Conservation (phyloP, 2,888 invertebrate genomes). For the Teleogryllus oceanicus region DNA sequence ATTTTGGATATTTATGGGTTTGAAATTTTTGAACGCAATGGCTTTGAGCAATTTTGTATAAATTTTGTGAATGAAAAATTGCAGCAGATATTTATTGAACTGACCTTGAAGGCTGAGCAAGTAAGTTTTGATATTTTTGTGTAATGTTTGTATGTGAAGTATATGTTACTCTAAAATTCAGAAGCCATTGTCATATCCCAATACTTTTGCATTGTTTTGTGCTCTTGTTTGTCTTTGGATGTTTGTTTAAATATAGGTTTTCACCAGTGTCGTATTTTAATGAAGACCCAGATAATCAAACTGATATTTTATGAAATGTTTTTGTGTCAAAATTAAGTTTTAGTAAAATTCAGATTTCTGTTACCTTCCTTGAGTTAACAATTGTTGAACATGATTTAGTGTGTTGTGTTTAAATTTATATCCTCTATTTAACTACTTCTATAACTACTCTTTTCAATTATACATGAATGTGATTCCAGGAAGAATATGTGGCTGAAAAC, state of each 20-base stretch:
- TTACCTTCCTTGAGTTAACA: neutral
- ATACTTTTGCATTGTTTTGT: too few species aligned
- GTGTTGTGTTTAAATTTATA: too few species aligned
- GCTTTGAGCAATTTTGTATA: slow-evolving; percentile 98
- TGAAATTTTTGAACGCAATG: slow-evolving; percentile 95
- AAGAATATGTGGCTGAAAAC: slow-evolving; percentile 64
- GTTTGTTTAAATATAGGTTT: too few species aligned
- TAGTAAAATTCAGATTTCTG: neutral
- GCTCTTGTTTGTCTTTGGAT: too few species aligned
- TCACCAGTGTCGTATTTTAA: too few species aligned
- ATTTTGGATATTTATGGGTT: slow-evolving; percentile 98
- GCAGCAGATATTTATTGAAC: slow-evolving; percentile 86
- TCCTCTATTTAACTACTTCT: neutral
- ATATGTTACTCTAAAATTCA: too few species aligned
- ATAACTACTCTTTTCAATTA: neutral
- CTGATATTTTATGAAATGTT: too few species aligned
- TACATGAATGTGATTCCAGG: slow-evolving; percentile 47
- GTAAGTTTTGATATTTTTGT: slow-evolving; percentile 44
- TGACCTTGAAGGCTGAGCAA: slow-evolving; percentile 66
- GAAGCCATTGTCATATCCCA: too few species aligned
- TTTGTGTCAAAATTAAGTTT: too few species aligned
- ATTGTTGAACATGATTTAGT: too few species aligned
- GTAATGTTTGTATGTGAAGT: too few species aligned
- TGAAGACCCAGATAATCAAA: too few species aligned
- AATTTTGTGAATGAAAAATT: slow-evolving; percentile 99